phyloP scores from a whole-genome alignment of 2,888 invertebrate genomes.

The Gymnocheta viridis region DNA sequence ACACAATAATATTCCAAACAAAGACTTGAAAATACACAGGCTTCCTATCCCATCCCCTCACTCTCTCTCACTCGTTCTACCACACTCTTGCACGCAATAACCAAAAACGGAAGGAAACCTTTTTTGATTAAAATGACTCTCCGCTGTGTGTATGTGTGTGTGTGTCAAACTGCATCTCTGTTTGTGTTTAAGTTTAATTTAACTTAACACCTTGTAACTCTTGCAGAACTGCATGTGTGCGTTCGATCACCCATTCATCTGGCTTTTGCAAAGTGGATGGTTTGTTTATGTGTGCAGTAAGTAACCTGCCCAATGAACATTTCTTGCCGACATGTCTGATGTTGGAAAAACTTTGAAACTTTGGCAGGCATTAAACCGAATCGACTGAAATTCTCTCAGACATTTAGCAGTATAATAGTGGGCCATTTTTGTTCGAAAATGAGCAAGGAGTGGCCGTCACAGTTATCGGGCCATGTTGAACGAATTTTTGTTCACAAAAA shows the following conservation, averaged over 20 bases:
- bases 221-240: not conserved
- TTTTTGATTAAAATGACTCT: not conserved
- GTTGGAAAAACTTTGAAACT: too few relatives aligned
- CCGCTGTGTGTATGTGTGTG: not conserved
- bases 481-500: too few relatives aligned
- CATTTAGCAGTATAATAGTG: too few relatives aligned
- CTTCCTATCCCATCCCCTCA: not conserved
- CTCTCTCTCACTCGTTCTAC: too few relatives aligned
- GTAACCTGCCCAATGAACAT: too few relatives aligned
- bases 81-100: not conserved
- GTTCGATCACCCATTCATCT: not conserved
- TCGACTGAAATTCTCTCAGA: too few relatives aligned
- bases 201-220: not conserved
- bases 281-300: not conserved
- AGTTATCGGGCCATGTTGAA: too few relatives aligned
- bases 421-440: too few relatives aligned
- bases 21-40: not conserved
- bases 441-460: too few relatives aligned
- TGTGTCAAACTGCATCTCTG: not conserved
- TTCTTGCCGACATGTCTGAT: too few relatives aligned
- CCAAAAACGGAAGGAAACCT: conserved; percentile 63
- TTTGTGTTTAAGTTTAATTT: conserved; percentile 19
- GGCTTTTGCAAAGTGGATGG: not conserved
- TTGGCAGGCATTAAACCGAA: too few relatives aligned
- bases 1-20: conserved; percentile 50